Evolutionary conservation across 2,113 vertebrate species (phyloP).

Genomic region (Dasyornis broadbenti): DNA sequence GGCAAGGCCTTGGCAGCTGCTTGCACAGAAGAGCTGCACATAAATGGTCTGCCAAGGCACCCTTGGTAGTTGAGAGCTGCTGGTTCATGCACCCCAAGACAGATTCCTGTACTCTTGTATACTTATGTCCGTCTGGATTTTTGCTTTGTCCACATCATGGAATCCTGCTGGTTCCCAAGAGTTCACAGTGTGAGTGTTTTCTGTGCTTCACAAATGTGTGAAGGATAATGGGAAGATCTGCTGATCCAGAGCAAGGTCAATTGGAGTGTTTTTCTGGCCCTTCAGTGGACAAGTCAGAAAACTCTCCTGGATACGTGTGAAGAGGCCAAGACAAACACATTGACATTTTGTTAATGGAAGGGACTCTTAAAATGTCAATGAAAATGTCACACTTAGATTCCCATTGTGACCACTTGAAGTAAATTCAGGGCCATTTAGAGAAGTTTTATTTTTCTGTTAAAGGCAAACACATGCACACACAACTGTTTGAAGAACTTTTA

Average conservation of each 20-base stretch:
- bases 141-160: neutral
- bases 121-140: neutral
- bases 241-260: neutral
- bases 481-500: neutral
- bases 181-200: neutral
- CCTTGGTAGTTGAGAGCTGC: neutral
- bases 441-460: neutral
- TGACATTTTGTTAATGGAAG: slow-evolving; percentile 47
- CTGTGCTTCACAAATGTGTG: neutral
- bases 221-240: neutral
- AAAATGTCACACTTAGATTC: slow-evolving; percentile 22
- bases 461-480: neutral
- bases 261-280: neutral
- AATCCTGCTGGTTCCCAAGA: neutral
- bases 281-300: neutral
- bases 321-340: neutral
- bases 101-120: accelerated
- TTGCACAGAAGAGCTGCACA: accelerated
- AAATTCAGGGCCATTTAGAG: slow-evolving; percentile 12
- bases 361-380: slow-evolving; percentile 25
- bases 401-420: neutral
- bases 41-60: neutral
- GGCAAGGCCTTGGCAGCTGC: neutral
- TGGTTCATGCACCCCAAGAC: neutral
- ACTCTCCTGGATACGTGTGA: neutral